These are phyloP conservation scores for Machimus atricapillus DNA, from an alignment of 2,888 invertebrate genomes.

Conservation along the genomic window DNA sequence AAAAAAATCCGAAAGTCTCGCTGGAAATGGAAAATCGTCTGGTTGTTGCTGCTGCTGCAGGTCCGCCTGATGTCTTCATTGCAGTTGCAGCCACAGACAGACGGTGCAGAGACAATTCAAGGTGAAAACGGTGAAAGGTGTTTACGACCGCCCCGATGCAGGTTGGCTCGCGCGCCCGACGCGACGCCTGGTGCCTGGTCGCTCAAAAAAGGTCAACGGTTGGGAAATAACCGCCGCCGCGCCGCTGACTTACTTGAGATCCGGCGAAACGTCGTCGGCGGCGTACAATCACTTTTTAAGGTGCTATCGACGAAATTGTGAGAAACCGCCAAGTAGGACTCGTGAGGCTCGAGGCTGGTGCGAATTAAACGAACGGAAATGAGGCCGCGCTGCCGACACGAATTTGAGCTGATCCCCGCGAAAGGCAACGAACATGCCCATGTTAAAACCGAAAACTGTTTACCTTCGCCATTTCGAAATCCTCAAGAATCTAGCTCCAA, in stretches of 20 bases:
- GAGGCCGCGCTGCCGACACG: neutral
- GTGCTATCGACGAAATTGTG: neutral
- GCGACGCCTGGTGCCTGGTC: neutral
- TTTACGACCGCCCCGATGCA: neutral
- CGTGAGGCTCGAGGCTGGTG: constrained; percentile 1
- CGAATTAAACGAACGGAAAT: neutral
- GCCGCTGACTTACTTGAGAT: neutral
- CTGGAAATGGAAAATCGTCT: constrained; percentile 20
- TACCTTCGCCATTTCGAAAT: neutral
- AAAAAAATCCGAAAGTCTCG: constrained; percentile 13
- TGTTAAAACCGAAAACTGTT: neutral
- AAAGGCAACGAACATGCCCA: neutral
- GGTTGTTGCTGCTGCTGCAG: neutral
- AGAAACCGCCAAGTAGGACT: neutral
- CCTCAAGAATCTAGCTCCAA: neutral
- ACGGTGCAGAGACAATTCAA: constrained; percentile 32
- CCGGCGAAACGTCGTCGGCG: neutral
- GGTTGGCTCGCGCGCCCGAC: neutral
- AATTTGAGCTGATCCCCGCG: neutral
- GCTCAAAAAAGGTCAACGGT: constrained; percentile 26
- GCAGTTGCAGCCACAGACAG: neutral
- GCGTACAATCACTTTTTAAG: constrained; percentile 30
- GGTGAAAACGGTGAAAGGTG: constrained; percentile 42
- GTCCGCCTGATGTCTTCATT: constrained; percentile 26
- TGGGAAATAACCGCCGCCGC: constrained; percentile 26